Conservation (phyloP, 2,113 vertebrate species). For the Solenodon paradoxus region DNA sequence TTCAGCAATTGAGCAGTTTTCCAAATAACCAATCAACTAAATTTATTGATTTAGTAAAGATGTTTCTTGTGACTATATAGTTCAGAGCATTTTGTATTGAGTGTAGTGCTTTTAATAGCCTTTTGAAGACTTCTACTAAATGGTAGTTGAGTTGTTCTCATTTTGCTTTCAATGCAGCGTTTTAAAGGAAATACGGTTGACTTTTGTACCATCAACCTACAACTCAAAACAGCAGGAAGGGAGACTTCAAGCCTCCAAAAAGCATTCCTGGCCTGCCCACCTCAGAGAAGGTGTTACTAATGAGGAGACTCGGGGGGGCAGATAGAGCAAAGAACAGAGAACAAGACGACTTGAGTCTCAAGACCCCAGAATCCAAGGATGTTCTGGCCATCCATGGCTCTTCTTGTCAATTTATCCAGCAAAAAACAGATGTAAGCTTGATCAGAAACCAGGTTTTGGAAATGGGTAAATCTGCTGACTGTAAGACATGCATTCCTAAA, state of each 20-base stretch:
- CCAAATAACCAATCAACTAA: constrained; percentile 18
- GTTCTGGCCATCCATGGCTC: background rate
- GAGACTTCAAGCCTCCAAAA: background rate
- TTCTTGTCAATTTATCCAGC: background rate
- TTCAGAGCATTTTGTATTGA: constrained; percentile 35
- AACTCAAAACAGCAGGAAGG: background rate
- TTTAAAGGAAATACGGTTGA: constrained; percentile 21
- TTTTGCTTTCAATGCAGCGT: constrained; percentile 35
- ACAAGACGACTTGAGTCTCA: background rate
- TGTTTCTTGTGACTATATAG: background rate
- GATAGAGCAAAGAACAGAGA: background rate
- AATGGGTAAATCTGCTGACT: background rate
- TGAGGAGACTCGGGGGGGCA: background rate
- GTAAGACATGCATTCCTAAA: background rate
- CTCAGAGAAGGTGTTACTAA: background rate
- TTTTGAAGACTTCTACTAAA: constrained; percentile 40
- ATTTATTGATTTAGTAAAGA: constrained; percentile 17
- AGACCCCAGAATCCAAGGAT: background rate
- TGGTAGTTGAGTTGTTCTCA: constrained; percentile 31
- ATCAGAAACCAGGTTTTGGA: background rate
- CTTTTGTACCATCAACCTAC: background rate
- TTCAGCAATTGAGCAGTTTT: constrained; percentile 14
- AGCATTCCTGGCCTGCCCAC: background rate
- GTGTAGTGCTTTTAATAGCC: constrained; percentile 25
- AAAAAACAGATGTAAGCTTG: background rate